These are phyloP conservation scores for Aramus guarauna DNA, from an alignment of 2,113 vertebrate genomes.

Conservation along the genomic window DNA sequence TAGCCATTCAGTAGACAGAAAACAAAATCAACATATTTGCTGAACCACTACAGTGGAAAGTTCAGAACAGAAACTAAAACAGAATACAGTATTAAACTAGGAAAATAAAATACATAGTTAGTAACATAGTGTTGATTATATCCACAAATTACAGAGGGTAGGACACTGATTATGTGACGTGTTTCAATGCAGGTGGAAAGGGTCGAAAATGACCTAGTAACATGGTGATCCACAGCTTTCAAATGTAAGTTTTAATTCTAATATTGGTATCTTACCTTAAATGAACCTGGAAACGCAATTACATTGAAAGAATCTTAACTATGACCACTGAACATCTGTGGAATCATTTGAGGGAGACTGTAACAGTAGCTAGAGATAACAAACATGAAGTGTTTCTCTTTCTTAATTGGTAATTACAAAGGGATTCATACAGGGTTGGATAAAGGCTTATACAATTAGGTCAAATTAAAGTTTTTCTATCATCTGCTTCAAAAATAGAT, in stretches of 20 bases:
- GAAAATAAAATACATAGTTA: conserved; percentile 29
- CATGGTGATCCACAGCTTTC: conserved; percentile 69
- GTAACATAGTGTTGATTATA: conserved; percentile 53
- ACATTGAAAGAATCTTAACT: not conserved
- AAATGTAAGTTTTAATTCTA: conserved; percentile 74
- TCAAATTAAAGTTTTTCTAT: conserved; percentile 10
- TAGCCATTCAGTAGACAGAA: not conserved
- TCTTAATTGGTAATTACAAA: conserved; percentile 6
- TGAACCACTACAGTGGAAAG: conserved; percentile 67
- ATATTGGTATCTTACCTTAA: conserved; percentile 60
- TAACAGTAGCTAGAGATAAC: not conserved
- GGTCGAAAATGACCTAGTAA: conserved; percentile 71
- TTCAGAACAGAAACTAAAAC: conserved; percentile 31
- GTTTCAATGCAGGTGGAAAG: conserved; percentile 72
- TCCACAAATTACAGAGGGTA: conserved; percentile 51
- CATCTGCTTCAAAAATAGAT: conserved; percentile 13
- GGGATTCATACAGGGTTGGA: conserved; percentile 5
- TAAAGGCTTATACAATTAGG: conserved; percentile 8
- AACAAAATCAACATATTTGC: conserved; percentile 53
- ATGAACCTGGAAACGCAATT: conserved; percentile 29
- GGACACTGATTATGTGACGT: conserved; percentile 67
- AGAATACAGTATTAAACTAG: not conserved
- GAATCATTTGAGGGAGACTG: conserved; percentile 54
- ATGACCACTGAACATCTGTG: conserved; percentile 46
- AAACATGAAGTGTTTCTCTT: not conserved